Conservation (phyloP, 2,113 vertebrate species). For the Castor canadensis region DNA sequence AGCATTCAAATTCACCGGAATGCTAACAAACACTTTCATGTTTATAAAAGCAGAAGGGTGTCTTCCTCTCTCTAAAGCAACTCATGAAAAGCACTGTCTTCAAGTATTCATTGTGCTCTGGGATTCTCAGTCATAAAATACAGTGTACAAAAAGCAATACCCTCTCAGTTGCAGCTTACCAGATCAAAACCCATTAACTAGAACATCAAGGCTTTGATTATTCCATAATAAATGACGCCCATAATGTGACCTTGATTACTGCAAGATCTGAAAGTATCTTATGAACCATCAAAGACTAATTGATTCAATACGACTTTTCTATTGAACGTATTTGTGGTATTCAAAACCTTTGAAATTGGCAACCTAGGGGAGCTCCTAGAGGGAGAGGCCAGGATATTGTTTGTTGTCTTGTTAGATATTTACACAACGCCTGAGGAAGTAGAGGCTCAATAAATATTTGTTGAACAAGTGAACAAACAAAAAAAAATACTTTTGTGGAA, state of each 20-base stretch:
- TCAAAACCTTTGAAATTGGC: conserved; percentile 53
- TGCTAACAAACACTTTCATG: background rate
- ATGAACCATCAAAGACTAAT: conserved; percentile 51
- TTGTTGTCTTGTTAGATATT: background rate
- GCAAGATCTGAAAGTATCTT: conserved; percentile 48
- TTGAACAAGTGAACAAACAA: background rate
- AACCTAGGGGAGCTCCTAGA: conserved; percentile 11
- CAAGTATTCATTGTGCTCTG: background rate
- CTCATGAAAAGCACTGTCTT: background rate
- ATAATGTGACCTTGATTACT: conserved; percentile 51
- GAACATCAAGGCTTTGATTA: conserved; percentile 50
- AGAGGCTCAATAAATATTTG: background rate
- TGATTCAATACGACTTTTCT: conserved; percentile 55
- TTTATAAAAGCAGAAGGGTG: background rate
- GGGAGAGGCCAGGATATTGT: background rate
- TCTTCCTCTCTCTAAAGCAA: conserved; percentile 11
- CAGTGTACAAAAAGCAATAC: background rate
- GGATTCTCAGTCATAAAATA: background rate
- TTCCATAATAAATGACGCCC: conserved; percentile 8
- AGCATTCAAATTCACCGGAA: conserved; percentile 8
- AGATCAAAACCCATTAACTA: conserved; percentile 19
- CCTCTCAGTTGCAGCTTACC: background rate
- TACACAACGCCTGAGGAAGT: background rate
- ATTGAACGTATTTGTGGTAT: background rate
- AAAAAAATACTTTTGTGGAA: background rate